Base-by-base conservation (phyloP, 2,797 vertebrate genomes). In the Cyclopterus lumpus region DNA sequence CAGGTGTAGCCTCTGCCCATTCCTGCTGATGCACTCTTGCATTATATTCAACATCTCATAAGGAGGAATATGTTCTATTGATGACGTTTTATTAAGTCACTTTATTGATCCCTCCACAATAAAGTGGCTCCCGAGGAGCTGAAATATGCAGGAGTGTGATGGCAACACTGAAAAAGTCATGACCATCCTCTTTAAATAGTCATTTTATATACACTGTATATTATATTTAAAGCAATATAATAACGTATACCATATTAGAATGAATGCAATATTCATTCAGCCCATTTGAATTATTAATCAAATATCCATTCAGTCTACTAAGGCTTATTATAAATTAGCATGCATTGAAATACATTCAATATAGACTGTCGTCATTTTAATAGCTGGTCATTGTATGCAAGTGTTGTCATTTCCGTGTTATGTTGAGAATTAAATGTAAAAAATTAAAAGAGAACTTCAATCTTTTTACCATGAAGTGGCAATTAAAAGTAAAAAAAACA, bases 1-100 rank as follows among this genome's bases (percentile, higher is more conserved):
- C 93, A 94, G 93, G 93, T 93, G 94, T 87, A 90, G 60, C 77
- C 81, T 83, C 81, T 69, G 73, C 75, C 6, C n/a, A 77, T 40
- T 84, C 64, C 62, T 46, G 58, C 79, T 72, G 86, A 88, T 82
- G 80, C 67, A 53, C 82, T 88, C 48, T 66, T 32, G 61, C 64
- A 46, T 67, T 69, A 63, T 7, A 44, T 40, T 64, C 6, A 68
- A 32, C 53, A 46, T 36, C 51, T 79, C 60, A 12, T 38, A 63
- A 49, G 64, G 58, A 68, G 8, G 51, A 72, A 57, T 69, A 24
- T 28, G 54, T 58, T 71, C 6, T 10, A 16, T 40, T 32, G 6
- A 6, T 22, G 49, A 1, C 22, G 44, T 70, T 86, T 65, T 73
- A 77, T 79, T 82, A 51, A 63, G 30, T 71, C 32, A 44, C 61